Base-by-base conservation (phyloP, 2,113 vertebrate species). In the Indicator maculatus region DNA sequence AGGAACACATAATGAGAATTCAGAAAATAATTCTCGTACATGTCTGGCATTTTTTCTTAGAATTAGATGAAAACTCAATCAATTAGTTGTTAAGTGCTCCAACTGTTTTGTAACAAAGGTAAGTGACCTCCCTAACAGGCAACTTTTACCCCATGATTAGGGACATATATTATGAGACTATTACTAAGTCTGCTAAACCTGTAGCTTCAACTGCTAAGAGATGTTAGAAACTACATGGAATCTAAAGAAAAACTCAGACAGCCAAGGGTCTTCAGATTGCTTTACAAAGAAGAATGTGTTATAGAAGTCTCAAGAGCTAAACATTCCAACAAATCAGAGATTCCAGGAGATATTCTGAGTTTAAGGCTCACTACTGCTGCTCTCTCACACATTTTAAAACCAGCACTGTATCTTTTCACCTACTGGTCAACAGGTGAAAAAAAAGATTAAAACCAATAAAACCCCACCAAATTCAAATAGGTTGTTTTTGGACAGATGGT, bases 211-310 rank as follows among this genome's bases (percentile, higher is more conserved):
- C 17, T 86, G 44, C 27, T 23, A 8, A 33, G 45, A 52, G 50
- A 31, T 11, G 64, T 6, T 56, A 81, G 36, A 59, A 60, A 27
- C 31, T 13, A 19, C 0, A 0, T 0, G 1, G 41, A 64, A 45
- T 26, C 58, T 33, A 17, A 78, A 75, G 53, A 36, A 82, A 61
- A 71, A 14, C 28, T 65, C 65, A 47, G 18, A 67, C 23, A 11
- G 61, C 58, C 74, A 75, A 39, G 59, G 88, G 59, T 53, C 66
- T 38, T 38, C 63, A 45, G 71, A 71, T 33, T 66, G 70, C 74
- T 52, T n/a, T 39, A 18, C 8, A 2, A 31, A 65, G 55, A 11
- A 61, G 16, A 20, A 41, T 5, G 47, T 20, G 67, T 8, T 12
- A 15, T 1, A 65, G 59, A 18, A 31, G n/a, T 14, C 39, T 38